Evolutionary conservation across 2,888 invertebrate genomes (phyloP).

Genomic region (Drosophila peninsularis): DNA sequence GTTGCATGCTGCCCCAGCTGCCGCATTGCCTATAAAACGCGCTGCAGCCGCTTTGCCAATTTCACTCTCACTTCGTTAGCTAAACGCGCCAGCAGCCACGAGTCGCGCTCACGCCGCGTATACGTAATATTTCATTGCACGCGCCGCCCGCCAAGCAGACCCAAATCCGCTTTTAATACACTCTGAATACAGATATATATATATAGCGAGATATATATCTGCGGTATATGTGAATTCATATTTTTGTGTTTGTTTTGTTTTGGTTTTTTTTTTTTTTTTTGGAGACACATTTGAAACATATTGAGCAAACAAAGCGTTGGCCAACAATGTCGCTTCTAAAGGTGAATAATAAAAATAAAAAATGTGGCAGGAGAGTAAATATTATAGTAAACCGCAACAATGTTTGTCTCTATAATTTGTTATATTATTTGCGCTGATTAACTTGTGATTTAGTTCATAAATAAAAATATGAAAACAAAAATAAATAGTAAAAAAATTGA

Average conservation of each 20-base stretch:
- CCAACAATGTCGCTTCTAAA: slow-evolving; percentile 42
- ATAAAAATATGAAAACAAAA: background rate
- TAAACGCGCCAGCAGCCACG: slow-evolving; percentile 39
- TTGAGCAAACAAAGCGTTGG: slow-evolving; percentile 21
- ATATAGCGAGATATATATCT: background rate
- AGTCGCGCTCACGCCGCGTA: slow-evolving; percentile 35
- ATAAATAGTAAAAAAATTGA: background rate
- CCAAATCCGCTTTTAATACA: slow-evolving; percentile 41
- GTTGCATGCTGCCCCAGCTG: slow-evolving; percentile 17
- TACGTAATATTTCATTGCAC: slow-evolving; percentile 39
- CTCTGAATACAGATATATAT: slow-evolving; percentile 36
- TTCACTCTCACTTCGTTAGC: slow-evolving; percentile 81
- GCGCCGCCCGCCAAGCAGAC: background rate
- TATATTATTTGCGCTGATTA: slow-evolving; percentile 3
- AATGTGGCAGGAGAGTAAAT: background rate
- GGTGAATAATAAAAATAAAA: slow-evolving; percentile 40
- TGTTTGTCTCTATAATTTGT: background rate
- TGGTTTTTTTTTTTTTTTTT: background rate
- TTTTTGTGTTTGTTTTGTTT: slow-evolving; percentile 8
- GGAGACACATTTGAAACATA: background rate
- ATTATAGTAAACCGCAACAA: background rate
- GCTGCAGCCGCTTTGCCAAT: slow-evolving; percentile 63
- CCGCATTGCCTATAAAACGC: slow-evolving; percentile 72
- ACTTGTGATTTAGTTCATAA: slow-evolving; percentile 5
- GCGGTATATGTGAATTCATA: background rate